Evolutionary conservation across 92 coral and sea anemone genomes (phyloP), one percentile per base, ranked within the genome.

Genomic region (Porites cylindrica): DNA sequence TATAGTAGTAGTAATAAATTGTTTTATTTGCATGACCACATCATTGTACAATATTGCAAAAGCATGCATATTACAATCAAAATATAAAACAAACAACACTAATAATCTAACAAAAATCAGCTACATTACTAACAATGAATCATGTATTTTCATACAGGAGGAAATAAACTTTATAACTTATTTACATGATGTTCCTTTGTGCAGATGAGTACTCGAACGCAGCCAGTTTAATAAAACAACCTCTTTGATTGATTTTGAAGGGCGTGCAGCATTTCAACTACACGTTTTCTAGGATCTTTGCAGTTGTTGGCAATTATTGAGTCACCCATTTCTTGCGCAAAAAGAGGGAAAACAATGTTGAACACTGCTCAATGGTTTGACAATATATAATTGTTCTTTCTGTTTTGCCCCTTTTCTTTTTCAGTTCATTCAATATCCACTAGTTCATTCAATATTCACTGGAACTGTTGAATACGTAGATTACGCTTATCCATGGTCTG

Each of bases 271-370:
- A 76, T 76, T 76, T 76, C 80, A 18, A 56, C 17, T 14, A 56
- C 32, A 20, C 80, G 52, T 26, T 76, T 13, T 24, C 67, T 59
- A 2, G 75, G 75, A 32, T 70, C 75, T 70, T 70, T 32, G 53
- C 54, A 12, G 75, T 70, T 54, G 43, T 23, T 32, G 53, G 52
- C 75, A 70, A 70, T 38, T 70, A 70, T 29, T 17, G n/a, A 32
- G 52, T 29, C 26, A 12, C 66, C 66, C 68, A 62, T 62, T 52
- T 76, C 80, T 12, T n/a, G 18, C 18, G 65, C 52, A n/a, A n/a
- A 38, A 29, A 76, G 51, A 76, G 47, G 65, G 80, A 76, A 61
- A 18, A 76, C 67, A 76, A 76, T 21, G 65, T 76, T 76, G 65
- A 76, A 76, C 80, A 76, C 29, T 76, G 65, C 51, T 76, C n/a